Evolutionary conservation across 2,797 vertebrate species (phyloP), one percentile per base, ranked within the genome.

Genomic region (Sebastes matsubarae): DNA sequence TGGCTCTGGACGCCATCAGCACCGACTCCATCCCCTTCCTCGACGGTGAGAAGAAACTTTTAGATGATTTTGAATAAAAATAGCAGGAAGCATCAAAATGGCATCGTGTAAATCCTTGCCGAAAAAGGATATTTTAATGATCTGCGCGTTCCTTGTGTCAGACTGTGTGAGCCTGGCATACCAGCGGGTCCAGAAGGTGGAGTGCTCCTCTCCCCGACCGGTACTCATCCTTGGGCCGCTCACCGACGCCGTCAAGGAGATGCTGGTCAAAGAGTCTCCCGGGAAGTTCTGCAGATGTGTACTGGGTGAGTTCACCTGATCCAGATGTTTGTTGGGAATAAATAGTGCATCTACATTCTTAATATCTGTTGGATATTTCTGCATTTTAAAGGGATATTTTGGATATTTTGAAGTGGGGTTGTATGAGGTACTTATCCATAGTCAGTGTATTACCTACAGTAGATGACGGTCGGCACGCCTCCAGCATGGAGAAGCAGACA

Each of bases 211-310:
- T 67, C 97, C 97, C 5, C 95, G 98, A 75, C 98, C 99, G 0
- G 97, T 99, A 8, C 96, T 99, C 75, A 93, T 99, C 87, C 95
- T 99, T 4, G 99, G 99, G 30, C 98, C 99, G 2, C 95, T 99
- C 80, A 96, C 97, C 75, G 99, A 99, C 70, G 96, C 98, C 22
- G 96, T 99, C 85, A 99, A 99, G 93, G 99, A 99, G 89, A 99
- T 99, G 97, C 92, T 99, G 88, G 96, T 99, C 70, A 98, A 98
- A 74, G 98, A 99, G 91, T 97, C 97, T 3, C 98, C 98, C 0
- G 96, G 97, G 82, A 99, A 98, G 92, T 99, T 99, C 95, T 98
- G 97, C 95, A 96, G 97, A 93, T 99, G 99, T 90, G 95, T 99
- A n/a, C 96, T 98, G 29, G 99, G 99, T 99, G 91, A 96, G 94